Conservation (phyloP, 2,888 invertebrate species). For the Mesoligia furuncula region DNA sequence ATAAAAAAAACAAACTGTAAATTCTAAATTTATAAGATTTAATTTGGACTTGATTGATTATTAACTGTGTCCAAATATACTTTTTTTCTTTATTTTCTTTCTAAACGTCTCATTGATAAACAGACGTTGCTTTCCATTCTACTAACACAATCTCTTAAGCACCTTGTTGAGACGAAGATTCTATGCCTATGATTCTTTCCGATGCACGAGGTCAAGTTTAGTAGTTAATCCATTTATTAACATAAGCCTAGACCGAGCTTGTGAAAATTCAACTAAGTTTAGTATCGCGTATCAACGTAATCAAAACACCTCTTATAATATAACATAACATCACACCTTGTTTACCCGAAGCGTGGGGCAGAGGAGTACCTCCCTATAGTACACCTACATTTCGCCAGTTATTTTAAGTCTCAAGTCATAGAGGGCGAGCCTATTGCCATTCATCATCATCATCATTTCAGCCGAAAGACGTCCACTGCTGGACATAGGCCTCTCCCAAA, state of each 20-base stretch:
- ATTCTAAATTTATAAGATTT: too few species aligned
- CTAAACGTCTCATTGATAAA: background rate
- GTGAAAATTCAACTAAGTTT: background rate
- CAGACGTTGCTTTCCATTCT: background rate
- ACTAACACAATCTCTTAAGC: background rate
- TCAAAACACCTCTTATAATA: slow-evolving; percentile 14
- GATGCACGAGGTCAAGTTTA: background rate
- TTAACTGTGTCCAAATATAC: too few species aligned
- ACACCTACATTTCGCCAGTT: too few species aligned
- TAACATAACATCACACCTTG: background rate
- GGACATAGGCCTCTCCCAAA: too few species aligned
- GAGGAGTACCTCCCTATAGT: background rate
- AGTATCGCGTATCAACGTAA: slow-evolving; percentile 3
- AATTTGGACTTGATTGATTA: too few species aligned
- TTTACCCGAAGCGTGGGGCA: background rate
- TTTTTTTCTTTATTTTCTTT: too few species aligned
- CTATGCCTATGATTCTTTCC: background rate
- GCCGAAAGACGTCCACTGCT: too few species aligned
- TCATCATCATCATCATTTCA: too few species aligned
- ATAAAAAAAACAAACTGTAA: too few species aligned
- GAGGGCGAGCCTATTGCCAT: too few species aligned
- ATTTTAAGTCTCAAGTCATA: too few species aligned
- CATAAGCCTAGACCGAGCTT: too few species aligned
- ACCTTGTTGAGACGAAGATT: background rate
- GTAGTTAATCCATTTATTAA: background rate